Percentiles rank a stretch among this genome's conserved stretches.
Evolutionary conservation across 64 coral and sea anemone species (phyloP).

Genomic region (Pocillopora verrucosa): DNA sequence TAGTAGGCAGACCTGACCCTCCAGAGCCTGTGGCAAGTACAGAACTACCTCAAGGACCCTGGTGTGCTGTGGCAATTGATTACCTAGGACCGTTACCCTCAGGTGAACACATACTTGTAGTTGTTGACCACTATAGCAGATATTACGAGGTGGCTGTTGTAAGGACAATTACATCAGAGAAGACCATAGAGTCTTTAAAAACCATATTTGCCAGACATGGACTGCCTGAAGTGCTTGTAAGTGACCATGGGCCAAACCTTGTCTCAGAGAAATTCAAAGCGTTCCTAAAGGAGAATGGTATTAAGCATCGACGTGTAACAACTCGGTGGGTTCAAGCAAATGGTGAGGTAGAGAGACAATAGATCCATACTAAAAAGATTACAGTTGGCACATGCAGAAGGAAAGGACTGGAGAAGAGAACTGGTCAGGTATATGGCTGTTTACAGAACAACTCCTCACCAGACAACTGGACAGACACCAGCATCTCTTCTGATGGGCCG

Average conservation of each 20-base stretch:
- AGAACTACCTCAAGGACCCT: neutral
- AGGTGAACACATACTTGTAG: constrained; percentile 1
- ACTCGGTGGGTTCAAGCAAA: constrained; percentile 11
- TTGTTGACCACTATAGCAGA: constrained; percentile 9
- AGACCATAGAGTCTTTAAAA: neutral
- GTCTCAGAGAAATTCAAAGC: too few relatives aligned
- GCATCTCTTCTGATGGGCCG: constrained; percentile 4
- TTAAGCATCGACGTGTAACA: too few relatives aligned
- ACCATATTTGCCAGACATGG: neutral
- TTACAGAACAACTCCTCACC: too few relatives aligned
- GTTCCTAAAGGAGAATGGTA: too few relatives aligned
- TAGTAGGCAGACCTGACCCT: neutral
- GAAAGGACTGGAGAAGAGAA: constrained; percentile 30
- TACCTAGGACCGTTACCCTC: neutral
- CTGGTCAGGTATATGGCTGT: neutral
- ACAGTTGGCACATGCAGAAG: constrained; percentile 32
- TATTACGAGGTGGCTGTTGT: constrained; percentile 16
- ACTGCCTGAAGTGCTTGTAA: neutral
- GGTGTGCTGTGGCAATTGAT: neutral
- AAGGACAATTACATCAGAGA: neutral
- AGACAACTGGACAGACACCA: neutral
- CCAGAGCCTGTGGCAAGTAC: neutral
- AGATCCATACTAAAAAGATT: neutral
- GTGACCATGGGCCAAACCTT: neutral
- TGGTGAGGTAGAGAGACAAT: constrained; percentile 6